Conservation (phyloP, 2,888 invertebrate genomes). For the Macrophya alboannulata region DNA sequence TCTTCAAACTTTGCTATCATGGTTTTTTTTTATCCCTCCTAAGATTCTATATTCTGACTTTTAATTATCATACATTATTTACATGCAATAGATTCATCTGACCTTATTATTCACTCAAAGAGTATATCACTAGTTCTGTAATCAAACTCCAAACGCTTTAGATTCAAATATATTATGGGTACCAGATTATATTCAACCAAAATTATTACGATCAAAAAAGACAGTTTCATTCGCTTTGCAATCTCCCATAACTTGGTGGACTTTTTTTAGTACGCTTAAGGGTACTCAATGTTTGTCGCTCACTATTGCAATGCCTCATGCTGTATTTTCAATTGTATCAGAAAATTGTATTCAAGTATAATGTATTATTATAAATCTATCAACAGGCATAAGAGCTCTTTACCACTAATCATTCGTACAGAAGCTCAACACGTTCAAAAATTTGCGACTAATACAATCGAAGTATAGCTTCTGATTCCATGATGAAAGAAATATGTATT, state of each 20-base stretch:
- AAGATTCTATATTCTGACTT: slow-evolving; percentile 62
- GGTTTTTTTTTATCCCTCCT: slow-evolving; percentile 57
- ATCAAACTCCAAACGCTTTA: neutral
- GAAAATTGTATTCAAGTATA: neutral
- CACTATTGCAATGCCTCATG: neutral
- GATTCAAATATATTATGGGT: neutral
- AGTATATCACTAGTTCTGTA: neutral
- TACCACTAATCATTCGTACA: slow-evolving; percentile 9
- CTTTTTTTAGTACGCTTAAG: neutral
- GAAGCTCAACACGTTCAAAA: neutral
- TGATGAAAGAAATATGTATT: neutral
- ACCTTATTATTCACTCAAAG: neutral
- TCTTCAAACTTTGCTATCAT: slow-evolving; percentile 60
- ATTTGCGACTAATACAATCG: neutral
- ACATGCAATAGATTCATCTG: slow-evolving; percentile 37
- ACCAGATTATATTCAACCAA: neutral
- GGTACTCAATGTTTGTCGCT: slow-evolving; percentile 7
- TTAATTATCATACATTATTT: slow-evolving; percentile 48
- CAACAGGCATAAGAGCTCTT: slow-evolving; percentile 18
- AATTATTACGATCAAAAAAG: neutral
- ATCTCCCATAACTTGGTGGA: neutral
- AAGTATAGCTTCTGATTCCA: neutral
- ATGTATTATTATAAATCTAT: slow-evolving; percentile 3
- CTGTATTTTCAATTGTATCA: neutral
- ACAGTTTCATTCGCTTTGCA: neutral